Evolutionary conservation across 2,113 vertebrate genomes (phyloP), one percentile per base, ranked within the genome.

Genomic region (Tragelaphus scriptus): DNA sequence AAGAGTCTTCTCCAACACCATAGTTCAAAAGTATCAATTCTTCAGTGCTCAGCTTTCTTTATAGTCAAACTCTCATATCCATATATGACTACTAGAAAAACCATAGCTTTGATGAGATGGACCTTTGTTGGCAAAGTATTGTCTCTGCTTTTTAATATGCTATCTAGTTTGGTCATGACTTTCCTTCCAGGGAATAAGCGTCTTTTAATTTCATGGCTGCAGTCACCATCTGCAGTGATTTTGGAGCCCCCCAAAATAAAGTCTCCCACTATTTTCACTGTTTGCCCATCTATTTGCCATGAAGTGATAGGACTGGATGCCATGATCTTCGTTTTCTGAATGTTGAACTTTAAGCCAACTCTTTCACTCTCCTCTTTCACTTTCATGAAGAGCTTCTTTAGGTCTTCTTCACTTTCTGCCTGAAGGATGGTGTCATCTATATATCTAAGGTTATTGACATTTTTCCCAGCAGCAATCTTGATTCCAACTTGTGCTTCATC

Each of bases 1-100:
- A 21, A 68, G 32, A 68, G 32, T 68, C 32, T 68, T 68, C 8
- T 68, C 17, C 65, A 68, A 68, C 17, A 68, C 8, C 65, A 68
- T 1, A 68, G 32, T 68, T 68, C 32, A 36, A 68, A 36, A 36
- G 17, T 32, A 68, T 36, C 17, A 68, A 21, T 68, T 36, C 4
- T 68, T 68, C 0, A 0, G 65, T 0, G 0, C 17, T 68, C 8
- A 36, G 17, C 32, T 36, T 68, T 36, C 65, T 36, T 68, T 36
- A 36, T 68, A 68, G 32, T 68, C 65, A 32, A 68, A 68, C 17
- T 68, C 8, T 68, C 9, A 68, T 17, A 4, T 68, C n/a, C 32
- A 21, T 68, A 36, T 16, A 36, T 68, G 65, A 68, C 17, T 17
- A 68, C 4, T 68, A 32, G 32, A 68, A 36, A 68, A 19, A 68